phyloP scores from a whole-genome alignment of 2,888 invertebrate genomes.

The Amiota mariae region DNA sequence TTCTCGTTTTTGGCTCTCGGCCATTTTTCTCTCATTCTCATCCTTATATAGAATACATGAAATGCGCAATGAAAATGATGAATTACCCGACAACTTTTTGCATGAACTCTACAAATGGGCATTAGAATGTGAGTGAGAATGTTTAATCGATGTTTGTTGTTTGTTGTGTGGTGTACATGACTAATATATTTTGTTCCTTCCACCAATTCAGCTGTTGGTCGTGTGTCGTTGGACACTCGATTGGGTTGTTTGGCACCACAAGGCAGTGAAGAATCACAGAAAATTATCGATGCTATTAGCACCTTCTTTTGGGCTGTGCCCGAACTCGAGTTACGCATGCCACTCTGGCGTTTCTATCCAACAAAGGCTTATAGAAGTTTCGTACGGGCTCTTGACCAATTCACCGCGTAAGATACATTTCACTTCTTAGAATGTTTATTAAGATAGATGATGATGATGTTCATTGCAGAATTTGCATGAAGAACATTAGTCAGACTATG shows the following conservation, averaged over 20 bases:
- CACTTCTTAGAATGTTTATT: background rate
- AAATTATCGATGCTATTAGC: conserved; percentile 85
- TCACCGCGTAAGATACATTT: conserved; percentile 77
- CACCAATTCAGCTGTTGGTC: conserved; percentile 81
- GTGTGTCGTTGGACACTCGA: conserved; percentile 86
- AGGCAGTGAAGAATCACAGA: conserved; percentile 79
- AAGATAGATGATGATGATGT: background rate
- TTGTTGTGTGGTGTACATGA: too few species aligned
- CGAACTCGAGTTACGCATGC: conserved; percentile 82
- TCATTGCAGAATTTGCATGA: conserved; percentile 75
- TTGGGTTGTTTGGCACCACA: conserved; percentile 81
- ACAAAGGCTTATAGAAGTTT: conserved; percentile 83
- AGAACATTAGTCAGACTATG: conserved; percentile 76
- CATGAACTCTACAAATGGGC: conserved; percentile 95
- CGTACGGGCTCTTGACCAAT: conserved; percentile 81
- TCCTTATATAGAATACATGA: conserved; percentile 76
- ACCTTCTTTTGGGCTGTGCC: conserved; percentile 85
- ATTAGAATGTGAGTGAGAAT: conserved; percentile 84
- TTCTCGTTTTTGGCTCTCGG: background rate
- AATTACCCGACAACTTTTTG: conserved; percentile 86
- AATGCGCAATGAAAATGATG: conserved; percentile 78
- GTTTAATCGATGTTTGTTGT: too few species aligned
- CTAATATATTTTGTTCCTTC: background rate
- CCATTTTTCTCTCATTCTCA: background rate
- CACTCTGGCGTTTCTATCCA: conserved; percentile 83